A percentile compares a stretch with the other conserved stretches of the same genome.
Evolutionary conservation across 2,113 vertebrate species (phyloP).

Genomic region (Nansenia antarctica): DNA sequence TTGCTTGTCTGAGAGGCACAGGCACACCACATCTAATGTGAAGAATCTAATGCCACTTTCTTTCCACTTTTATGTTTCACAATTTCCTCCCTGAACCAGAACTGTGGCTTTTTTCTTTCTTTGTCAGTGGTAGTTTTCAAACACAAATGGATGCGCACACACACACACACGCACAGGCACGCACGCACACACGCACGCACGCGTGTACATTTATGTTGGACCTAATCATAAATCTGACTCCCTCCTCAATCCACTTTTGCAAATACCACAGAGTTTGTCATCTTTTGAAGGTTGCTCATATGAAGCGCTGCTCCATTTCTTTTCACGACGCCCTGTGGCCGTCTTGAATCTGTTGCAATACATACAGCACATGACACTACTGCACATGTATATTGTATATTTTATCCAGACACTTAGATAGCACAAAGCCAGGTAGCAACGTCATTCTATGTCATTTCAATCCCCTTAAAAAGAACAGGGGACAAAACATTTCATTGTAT

Average conservation of each 20-base stretch:
- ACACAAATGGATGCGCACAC: not conserved
- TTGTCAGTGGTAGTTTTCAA: not conserved
- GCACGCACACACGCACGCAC: too few species aligned
- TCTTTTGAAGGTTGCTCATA: not conserved
- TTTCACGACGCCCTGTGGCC: not conserved
- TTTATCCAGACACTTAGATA: too few species aligned
- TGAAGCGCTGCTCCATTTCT: not conserved
- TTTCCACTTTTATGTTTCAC: slow-evolving; percentile 24
- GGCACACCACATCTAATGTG: slow-evolving; percentile 25
- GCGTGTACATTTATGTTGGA: not conserved
- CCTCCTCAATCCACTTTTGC: not conserved
- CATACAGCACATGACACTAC: too few species aligned
- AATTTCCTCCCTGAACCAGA: slow-evolving; percentile 28
- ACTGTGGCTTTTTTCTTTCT: not conserved
- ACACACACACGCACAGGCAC: too few species aligned
- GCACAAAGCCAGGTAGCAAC: too few species aligned
- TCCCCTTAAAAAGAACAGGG: too few species aligned
- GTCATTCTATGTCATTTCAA: too few species aligned
- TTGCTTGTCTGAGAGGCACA: slow-evolving; percentile 25
- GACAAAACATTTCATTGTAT: too few species aligned
- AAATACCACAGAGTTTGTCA: not conserved
- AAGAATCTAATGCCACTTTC: slow-evolving; percentile 22
- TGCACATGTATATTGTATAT: too few species aligned
- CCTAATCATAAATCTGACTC: not conserved
- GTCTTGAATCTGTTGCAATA: too few species aligned